A percentile compares a stretch with the other conserved stretches of the same genome.
phyloP scores from a whole-genome alignment of 2,797 vertebrate species.

The Buceros bicornis region DNA sequence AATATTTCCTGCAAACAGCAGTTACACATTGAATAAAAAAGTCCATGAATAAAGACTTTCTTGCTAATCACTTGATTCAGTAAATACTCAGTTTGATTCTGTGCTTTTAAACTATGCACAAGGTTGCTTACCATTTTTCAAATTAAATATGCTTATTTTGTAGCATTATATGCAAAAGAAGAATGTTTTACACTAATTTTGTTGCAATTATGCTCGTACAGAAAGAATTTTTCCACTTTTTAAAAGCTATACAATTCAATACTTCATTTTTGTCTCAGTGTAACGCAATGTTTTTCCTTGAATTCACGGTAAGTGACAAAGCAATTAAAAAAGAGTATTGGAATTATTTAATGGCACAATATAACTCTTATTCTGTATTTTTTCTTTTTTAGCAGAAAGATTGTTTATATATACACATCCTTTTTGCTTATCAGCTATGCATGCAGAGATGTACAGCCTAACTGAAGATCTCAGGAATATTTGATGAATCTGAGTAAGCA shows the following conservation, averaged over 20 bases:
- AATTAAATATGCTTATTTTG: background rate
- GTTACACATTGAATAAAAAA: background rate
- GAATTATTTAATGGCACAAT: background rate
- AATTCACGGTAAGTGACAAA: background rate
- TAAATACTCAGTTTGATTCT: background rate
- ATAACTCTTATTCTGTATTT: background rate
- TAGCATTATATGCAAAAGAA: background rate
- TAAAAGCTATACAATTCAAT: background rate
- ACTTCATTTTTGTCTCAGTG: background rate
- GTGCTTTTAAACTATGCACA: background rate
- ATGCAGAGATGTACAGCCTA: background rate
- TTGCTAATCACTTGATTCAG: background rate
- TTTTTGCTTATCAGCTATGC: background rate
- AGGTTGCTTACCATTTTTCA: background rate
- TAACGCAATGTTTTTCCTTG: background rate
- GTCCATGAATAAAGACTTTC: background rate
- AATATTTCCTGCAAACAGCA: background rate
- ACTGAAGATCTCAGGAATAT: background rate
- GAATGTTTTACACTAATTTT: background rate
- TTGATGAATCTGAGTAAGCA: background rate
- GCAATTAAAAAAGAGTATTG: background rate
- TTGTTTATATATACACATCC: background rate
- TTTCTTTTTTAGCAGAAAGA: background rate
- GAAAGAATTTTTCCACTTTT: background rate
- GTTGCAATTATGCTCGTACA: background rate